phyloP scores from a whole-genome alignment of 2,113 vertebrate genomes.

The Mus spicilegus region DNA sequence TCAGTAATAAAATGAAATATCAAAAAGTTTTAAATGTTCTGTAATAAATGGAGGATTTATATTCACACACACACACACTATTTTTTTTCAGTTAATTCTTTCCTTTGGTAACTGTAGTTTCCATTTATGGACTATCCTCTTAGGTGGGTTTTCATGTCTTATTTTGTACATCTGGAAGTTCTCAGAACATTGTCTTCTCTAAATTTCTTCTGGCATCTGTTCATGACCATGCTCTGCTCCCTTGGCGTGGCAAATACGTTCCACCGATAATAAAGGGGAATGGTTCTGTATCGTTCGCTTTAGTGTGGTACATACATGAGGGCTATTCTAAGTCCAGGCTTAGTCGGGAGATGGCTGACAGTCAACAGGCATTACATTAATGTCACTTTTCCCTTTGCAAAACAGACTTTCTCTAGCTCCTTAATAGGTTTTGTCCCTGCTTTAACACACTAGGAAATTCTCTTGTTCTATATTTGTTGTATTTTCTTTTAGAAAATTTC shows the following conservation, averaged over 20 bases:
- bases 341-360: not conserved
- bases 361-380: accelerated
- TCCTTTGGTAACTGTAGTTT: not conserved
- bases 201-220: not conserved
- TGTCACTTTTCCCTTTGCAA: not conserved
- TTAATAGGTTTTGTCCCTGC: not conserved
- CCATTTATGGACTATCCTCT: not conserved
- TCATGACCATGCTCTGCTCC: not conserved
- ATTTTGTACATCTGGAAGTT: not conserved
- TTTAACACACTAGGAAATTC: not conserved
- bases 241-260: not conserved
- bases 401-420: not conserved
- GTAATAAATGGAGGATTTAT: not conserved
- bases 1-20: not conserved
- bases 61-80: not conserved
- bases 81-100: not conserved
- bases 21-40: not conserved
- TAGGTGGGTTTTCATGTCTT: too few species aligned
- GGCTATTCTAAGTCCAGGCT: not conserved
- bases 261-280: not conserved
- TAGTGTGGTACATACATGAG: too few species aligned
- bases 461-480: not conserved
- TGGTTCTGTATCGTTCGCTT: not conserved
- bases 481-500: not conserved
- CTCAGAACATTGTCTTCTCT: not conserved